phyloP scores from a whole-genome alignment of 1,140 invertebrate species.

The Aplysia californica region DNA sequence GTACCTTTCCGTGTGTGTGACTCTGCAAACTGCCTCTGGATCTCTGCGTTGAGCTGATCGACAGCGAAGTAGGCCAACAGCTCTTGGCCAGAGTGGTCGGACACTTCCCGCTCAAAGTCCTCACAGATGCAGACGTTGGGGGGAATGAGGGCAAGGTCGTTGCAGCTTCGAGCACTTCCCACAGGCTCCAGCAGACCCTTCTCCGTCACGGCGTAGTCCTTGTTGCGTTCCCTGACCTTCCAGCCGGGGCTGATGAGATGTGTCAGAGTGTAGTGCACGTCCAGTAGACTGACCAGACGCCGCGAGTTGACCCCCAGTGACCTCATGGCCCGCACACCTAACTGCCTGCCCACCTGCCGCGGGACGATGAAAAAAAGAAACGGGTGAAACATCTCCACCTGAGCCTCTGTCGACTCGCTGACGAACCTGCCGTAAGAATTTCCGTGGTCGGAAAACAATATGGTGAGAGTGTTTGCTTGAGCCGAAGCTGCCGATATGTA shows the following conservation, averaged over 20 bases:
- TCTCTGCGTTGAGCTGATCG: constrained; percentile 56
- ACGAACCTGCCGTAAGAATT: constrained; percentile 62
- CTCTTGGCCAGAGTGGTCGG: constrained; percentile 36
- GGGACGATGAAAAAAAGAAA: constrained; percentile 53
- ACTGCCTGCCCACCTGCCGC: constrained; percentile 25
- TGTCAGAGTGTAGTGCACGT: constrained; percentile 49
- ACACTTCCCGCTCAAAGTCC: constrained; percentile 47
- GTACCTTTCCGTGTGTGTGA: constrained; percentile 4
- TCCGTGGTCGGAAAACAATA: constrained; percentile 64
- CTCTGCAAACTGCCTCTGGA: constrained; percentile 50
- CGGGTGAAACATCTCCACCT: constrained; percentile 62
- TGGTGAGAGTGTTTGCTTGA: constrained; percentile 55
- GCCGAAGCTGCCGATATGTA: constrained; percentile 35
- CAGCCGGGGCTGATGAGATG: constrained; percentile 13
- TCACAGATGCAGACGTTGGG: constrained; percentile 64
- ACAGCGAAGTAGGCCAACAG: constrained; percentile 57
- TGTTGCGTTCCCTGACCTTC: not conserved
- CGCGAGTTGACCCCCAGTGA: constrained; percentile 45
- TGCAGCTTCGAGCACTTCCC: constrained; percentile 47
- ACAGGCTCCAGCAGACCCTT: constrained; percentile 50
- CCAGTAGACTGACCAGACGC: constrained; percentile 46
- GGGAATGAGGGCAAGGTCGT: constrained; percentile 50
- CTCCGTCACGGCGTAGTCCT: constrained; percentile 31
- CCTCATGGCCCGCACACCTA: constrained; percentile 35
- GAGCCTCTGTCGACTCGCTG: constrained; percentile 46